These are phyloP conservation scores for Tanytarsus gracilentus DNA, from an alignment of 2,888 invertebrate species.

Conservation along the genomic window DNA sequence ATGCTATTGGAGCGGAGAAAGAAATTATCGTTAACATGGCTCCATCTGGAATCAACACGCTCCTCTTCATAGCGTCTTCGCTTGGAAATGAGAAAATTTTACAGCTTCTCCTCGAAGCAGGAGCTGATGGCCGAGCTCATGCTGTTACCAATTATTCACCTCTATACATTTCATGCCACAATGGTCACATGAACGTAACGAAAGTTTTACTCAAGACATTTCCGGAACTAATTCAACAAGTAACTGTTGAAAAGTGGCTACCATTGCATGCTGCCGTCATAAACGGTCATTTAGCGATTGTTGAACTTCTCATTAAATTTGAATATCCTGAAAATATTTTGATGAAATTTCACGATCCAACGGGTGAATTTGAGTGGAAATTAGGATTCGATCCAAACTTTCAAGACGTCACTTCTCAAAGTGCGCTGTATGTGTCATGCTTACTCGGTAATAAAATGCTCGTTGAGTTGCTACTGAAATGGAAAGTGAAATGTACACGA, in stretches of 20 bases:
- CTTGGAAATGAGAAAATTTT: constrained; percentile 72
- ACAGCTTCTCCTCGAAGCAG: constrained; percentile 63
- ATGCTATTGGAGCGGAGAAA: constrained; percentile 55
- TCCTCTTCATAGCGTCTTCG: constrained; percentile 84
- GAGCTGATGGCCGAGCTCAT: constrained; percentile 83
- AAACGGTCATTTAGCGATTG: constrained; percentile 69
- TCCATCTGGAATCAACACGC: constrained; percentile 77
- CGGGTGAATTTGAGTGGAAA: constrained; percentile 70
- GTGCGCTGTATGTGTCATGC: constrained; percentile 81
- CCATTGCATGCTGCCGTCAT: constrained; percentile 89
- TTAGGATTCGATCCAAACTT: constrained; percentile 90
- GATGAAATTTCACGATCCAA: constrained; percentile 57
- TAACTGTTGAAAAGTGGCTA: constrained; percentile 85
- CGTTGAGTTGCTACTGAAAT: constrained; percentile 65
- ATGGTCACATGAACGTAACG: constrained; percentile 71
- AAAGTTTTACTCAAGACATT: constrained; percentile 67
- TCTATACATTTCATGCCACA: constrained; percentile 80
- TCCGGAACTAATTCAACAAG: constrained; percentile 75
- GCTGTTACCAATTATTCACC: constrained; percentile 88
- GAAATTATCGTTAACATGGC: constrained; percentile 76
- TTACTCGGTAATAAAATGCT: constrained; percentile 71
- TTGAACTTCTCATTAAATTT: constrained; percentile 70
- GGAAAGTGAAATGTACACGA: constrained; percentile 48
- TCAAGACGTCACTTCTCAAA: constrained; percentile 82
- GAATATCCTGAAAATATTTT: constrained; percentile 66